These are phyloP conservation scores for Hypselothyrea guttata DNA, from an alignment of 2,888 invertebrate genomes.

Conservation along the genomic window DNA sequence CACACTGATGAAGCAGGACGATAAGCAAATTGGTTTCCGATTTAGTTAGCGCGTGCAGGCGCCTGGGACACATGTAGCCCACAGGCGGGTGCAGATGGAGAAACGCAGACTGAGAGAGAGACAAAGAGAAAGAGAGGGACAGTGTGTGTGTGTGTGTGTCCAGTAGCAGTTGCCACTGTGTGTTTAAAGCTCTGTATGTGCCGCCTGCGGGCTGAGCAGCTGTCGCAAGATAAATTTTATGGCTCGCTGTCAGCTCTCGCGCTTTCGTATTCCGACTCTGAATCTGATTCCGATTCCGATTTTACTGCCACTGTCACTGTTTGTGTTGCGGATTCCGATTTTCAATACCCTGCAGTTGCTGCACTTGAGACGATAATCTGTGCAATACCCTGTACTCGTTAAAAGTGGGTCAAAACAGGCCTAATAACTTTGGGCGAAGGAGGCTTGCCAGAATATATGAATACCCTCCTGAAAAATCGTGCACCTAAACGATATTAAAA, in stretches of 20 bases:
- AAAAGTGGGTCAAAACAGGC: too few relatives aligned
- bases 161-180: not conserved
- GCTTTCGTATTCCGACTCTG: slow-evolving; percentile 8
- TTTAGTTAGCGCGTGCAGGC: slow-evolving; percentile 50
- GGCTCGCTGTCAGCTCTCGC: slow-evolving; percentile 20
- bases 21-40: slow-evolving; percentile 70
- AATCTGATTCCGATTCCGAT: not conserved
- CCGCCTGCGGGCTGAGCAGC: slow-evolving; percentile 37
- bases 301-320: slow-evolving; percentile 11
- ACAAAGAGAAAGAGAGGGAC: not conserved
- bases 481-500: too few relatives aligned
- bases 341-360: not conserved
- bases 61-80: slow-evolving; percentile 41
- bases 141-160: slow-evolving; percentile 1
- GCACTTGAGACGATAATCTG: too few relatives aligned
- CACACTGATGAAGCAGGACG: slow-evolving; percentile 29
- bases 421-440: too few relatives aligned
- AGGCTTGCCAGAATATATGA: too few relatives aligned
- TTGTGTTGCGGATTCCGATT: not conserved
- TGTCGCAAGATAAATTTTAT: slow-evolving; percentile 48
- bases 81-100: too few relatives aligned
- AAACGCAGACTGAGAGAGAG: slow-evolving; percentile 6
- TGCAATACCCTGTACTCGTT: too few relatives aligned
- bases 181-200: slow-evolving; percentile 1
- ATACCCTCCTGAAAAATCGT: too few relatives aligned